phyloP scores from a whole-genome alignment of 2,888 invertebrate genomes.

The Caenorhabditis panamensis region DNA sequence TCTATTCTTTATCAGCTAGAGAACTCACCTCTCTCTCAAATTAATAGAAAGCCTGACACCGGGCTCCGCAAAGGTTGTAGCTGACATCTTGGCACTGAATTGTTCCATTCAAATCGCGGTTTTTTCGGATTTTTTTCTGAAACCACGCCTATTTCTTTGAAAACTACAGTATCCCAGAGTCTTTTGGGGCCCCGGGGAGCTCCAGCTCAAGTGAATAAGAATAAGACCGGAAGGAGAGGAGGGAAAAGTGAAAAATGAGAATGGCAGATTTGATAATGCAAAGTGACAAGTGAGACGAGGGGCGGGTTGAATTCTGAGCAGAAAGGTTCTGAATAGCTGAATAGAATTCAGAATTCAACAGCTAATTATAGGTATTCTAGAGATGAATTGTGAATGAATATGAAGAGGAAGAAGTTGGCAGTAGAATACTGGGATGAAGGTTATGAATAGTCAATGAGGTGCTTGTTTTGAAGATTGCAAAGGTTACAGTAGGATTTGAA shows the following conservation, averaged over 20 bases:
- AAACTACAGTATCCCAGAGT: slow-evolving; percentile 21
- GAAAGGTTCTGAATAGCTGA: background rate
- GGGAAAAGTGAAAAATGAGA: slow-evolving; percentile 49
- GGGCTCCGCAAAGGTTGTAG: slow-evolving; percentile 41
- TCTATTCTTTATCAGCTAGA: too few species aligned
- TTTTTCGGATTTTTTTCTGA: background rate
- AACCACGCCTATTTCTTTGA: slow-evolving; percentile 31
- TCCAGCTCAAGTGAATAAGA: too few species aligned
- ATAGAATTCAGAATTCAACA: background rate
- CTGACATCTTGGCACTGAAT: slow-evolving; percentile 15
- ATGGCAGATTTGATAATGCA: slow-evolving; percentile 46
- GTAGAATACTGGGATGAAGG: too few species aligned
- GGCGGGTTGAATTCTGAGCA: background rate
- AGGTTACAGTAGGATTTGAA: too few species aligned
- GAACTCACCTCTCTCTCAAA: slow-evolving; percentile 63
- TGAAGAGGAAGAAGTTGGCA: too few species aligned
- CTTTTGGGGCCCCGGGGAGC: background rate
- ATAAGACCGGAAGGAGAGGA: background rate
- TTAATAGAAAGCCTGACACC: slow-evolving; percentile 68
- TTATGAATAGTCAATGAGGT: too few species aligned
- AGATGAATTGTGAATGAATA: too few species aligned
- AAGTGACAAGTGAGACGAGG: slow-evolving; percentile 35
- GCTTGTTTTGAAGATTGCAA: too few species aligned
- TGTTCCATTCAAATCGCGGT: too few species aligned
- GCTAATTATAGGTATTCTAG: too few species aligned